These are phyloP conservation scores for Arctopsyche grandis DNA, from an alignment of 1,140 invertebrate species.

Conservation along the genomic window DNA sequence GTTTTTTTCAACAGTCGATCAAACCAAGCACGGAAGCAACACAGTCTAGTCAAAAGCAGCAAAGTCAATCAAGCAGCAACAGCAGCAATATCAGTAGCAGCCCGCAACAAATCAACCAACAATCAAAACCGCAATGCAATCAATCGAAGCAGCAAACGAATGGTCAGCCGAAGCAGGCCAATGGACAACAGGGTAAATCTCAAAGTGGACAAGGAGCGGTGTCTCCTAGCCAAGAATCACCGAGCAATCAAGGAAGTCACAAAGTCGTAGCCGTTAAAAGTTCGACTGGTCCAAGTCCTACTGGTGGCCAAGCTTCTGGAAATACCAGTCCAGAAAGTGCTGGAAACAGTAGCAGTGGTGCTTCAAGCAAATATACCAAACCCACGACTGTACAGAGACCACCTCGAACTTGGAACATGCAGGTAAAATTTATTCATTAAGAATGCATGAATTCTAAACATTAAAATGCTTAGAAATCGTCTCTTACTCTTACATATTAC, in stretches of 20 bases:
- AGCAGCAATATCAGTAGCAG: background rate
- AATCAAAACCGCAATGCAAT: constrained; percentile 5
- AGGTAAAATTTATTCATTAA: constrained; percentile 55
- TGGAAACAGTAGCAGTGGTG: constrained; percentile 58
- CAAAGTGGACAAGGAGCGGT: constrained; percentile 18
- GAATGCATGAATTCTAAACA: too few relatives aligned
- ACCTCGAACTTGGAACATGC: constrained; percentile 64
- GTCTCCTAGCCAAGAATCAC: background rate
- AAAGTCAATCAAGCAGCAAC: background rate
- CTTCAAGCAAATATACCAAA: constrained; percentile 55
- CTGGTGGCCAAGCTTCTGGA: background rate
- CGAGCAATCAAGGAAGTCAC: background rate
- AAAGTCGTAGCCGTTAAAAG: constrained; percentile 4
- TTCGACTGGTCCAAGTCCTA: background rate
- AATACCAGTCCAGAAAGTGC: constrained; percentile 55
- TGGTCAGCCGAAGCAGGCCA: constrained; percentile 2
- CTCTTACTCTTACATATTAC: too few relatives aligned
- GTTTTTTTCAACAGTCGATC: constrained; percentile 9
- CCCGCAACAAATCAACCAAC: background rate
- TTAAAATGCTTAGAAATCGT: too few relatives aligned
- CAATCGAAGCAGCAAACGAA: background rate
- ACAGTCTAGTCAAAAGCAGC: constrained; percentile 2
- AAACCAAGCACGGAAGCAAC: constrained; percentile 27
- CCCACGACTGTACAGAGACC: constrained; percentile 53
- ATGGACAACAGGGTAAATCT: constrained; percentile 42